Conservation (phyloP, 2,888 invertebrate species). For the Eupithecia subfuscata region DNA sequence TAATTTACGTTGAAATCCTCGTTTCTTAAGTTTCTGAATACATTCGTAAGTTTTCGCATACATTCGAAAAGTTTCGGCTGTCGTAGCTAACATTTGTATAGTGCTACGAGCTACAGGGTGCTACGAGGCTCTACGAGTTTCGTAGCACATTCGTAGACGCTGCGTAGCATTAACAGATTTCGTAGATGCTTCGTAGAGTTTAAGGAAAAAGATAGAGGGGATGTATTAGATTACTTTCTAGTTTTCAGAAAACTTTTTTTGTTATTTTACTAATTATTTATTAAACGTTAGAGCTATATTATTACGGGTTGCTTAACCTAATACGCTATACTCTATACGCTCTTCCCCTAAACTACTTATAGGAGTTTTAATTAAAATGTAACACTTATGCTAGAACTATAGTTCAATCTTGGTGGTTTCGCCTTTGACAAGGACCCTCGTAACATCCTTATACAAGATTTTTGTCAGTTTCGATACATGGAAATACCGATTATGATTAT, state of each 20-base stretch:
- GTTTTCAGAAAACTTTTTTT: too few relatives aligned
- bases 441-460: not conserved
- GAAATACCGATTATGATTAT: not conserved
- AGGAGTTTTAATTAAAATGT: too few relatives aligned
- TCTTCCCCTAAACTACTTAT: not conserved
- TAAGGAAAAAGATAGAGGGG: too few relatives aligned
- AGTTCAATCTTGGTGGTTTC: too few relatives aligned
- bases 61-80: not conserved
- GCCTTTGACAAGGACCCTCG: not conserved
- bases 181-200: constrained; percentile 12
- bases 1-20: not conserved
- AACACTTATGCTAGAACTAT: not conserved
- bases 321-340: not conserved
- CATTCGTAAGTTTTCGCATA: constrained; percentile 3
- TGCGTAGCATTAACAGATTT: not conserved
- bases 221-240: too few relatives aligned
- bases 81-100: not conserved
- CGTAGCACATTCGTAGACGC: constrained; percentile 9
- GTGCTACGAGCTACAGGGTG: not conserved
- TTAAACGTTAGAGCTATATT: not conserved
- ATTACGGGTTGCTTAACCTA: not conserved
- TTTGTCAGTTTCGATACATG: not conserved
- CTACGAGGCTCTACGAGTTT: constrained; percentile 1
- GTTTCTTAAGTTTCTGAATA: not conserved
- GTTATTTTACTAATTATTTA: too few relatives aligned